Conservation (phyloP, 2,888 invertebrate genomes). For the Crepidodera aurea region DNA sequence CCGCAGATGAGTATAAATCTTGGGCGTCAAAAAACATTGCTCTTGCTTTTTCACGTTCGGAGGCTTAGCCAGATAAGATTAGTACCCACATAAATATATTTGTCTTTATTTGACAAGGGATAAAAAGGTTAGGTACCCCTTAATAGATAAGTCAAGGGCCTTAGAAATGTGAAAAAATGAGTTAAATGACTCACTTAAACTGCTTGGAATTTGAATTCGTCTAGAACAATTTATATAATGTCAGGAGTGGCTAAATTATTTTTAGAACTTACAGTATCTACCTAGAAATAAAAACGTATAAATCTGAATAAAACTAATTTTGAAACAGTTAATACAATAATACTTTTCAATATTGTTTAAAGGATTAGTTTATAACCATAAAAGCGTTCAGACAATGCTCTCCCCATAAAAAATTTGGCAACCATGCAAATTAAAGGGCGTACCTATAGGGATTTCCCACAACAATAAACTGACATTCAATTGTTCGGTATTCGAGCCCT, state of each 20-base stretch:
- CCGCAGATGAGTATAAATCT: conserved; percentile 1
- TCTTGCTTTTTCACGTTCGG: not conserved
- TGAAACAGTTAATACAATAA: too few species aligned
- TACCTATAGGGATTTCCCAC: too few species aligned
- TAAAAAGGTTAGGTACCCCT: conserved; percentile 24
- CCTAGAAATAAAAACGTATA: too few species aligned
- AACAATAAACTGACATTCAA: too few species aligned
- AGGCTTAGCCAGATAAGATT: conserved; percentile 28
- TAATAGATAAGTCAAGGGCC: conserved; percentile 26
- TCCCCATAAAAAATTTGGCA: too few species aligned
- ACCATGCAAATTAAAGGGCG: too few species aligned
- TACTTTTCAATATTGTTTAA: too few species aligned
- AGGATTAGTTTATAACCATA: too few species aligned
- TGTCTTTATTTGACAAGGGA: conserved; percentile 13
- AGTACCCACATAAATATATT: conserved; percentile 1
- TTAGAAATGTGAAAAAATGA: conserved; percentile 14
- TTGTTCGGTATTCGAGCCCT: not conserved
- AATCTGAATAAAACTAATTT: too few species aligned
- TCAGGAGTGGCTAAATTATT: not conserved
- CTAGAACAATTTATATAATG: not conserved
- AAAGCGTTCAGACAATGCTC: too few species aligned
- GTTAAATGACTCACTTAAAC: conserved; percentile 19
- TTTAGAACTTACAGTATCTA: too few species aligned
- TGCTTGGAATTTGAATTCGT: conserved; percentile 10
- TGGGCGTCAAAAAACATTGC: not conserved